Percentiles rank a stretch among this genome's conserved stretches.
Evolutionary conservation across 1,140 invertebrate species (phyloP).

Genomic region (Aethina tumida): DNA sequence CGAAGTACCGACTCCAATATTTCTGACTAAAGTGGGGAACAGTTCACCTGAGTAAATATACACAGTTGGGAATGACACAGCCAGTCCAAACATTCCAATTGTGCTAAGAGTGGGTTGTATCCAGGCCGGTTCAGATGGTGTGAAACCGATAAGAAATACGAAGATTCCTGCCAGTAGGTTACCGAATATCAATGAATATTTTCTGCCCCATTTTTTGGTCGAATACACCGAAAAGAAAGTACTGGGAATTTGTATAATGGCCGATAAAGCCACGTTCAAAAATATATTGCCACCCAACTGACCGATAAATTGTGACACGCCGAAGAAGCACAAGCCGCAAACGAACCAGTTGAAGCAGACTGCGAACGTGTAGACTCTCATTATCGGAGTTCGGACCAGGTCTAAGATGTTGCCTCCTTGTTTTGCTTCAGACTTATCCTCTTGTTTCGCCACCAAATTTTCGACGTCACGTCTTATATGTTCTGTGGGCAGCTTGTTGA

Average conservation of each 20-base stretch:
- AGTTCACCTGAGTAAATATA: slow-evolving; percentile 60
- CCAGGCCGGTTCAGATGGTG: slow-evolving; percentile 40
- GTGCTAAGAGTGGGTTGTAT: slow-evolving; percentile 43
- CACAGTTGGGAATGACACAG: slow-evolving; percentile 53
- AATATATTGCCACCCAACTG: slow-evolving; percentile 61
- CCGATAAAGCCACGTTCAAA: slow-evolving; percentile 61
- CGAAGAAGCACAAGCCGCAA: slow-evolving; percentile 64
- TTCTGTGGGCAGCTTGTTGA: slow-evolving; percentile 43
- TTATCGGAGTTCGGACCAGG: slow-evolving; percentile 59
- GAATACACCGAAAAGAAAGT: slow-evolving; percentile 55
- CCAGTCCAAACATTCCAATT: slow-evolving; percentile 56
- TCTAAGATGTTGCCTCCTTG: slow-evolving; percentile 43
- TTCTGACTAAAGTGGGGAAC: slow-evolving; percentile 57
- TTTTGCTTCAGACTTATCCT: slow-evolving; percentile 23
- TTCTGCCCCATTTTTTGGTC: slow-evolving; percentile 55
- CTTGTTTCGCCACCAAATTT: slow-evolving; percentile 28
- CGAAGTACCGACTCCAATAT: slow-evolving; percentile 53
- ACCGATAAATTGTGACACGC: slow-evolving; percentile 64
- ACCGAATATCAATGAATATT: slow-evolving; percentile 48
- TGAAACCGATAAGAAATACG: slow-evolving; percentile 48
- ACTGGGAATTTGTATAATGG: slow-evolving; percentile 55
- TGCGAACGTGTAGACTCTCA: slow-evolving; percentile 60
- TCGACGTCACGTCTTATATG: slow-evolving; percentile 40
- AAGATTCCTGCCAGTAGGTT: slow-evolving; percentile 53
- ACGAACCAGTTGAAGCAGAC: slow-evolving; percentile 64